Evolutionary conservation across 1,140 invertebrate species (phyloP), one percentile per base, ranked within the genome.

Genomic region (Dryas iulia): DNA sequence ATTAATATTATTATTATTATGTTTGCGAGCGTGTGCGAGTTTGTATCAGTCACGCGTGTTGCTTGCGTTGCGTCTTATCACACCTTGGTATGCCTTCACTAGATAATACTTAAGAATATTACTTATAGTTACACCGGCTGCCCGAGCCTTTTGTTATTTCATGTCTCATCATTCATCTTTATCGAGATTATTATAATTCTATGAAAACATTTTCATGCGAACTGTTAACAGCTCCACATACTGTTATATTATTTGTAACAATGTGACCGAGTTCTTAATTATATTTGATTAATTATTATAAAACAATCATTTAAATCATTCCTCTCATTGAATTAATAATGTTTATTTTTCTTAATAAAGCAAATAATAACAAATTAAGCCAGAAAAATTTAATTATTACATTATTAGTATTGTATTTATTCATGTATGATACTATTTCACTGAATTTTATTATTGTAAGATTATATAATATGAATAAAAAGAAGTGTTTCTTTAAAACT

Each of bases 381-480:
- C 14, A 47, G 39, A 47, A 3, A 18, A 8, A 8, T 47, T 47
- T 21, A 83, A 73, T 76, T 70, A 76, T 66, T 71, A 75, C 67
- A 73, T 83, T 86, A 84, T 79, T 89, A 87, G 84, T 83, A 87
- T 86, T 91, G 86, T 89, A 89, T 91, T 91, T 89, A 89, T 89
- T 89, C 81, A 82, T 91, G 87, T 91, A 91, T 89, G 77, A 91
- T 89, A 91, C 81, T 86, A 84, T 89, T 91, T 86, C 82, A 79
- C 79, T 85, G 81, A 90, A 89, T 86, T 90, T 85, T 85, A 90
- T 88, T 88, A 87, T 87, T 83, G 77, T 91, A 91, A 91, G 86
- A 89, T 82, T 89, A 89, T 89, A 91, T 86, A 87, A 87, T 87
- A 87, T 81, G 79, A 85, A 84, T 85, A 82, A 86, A 84, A 47